Evolutionary conservation across 2,113 vertebrate species (phyloP).

Genomic region (Heterochromis multidens): DNA sequence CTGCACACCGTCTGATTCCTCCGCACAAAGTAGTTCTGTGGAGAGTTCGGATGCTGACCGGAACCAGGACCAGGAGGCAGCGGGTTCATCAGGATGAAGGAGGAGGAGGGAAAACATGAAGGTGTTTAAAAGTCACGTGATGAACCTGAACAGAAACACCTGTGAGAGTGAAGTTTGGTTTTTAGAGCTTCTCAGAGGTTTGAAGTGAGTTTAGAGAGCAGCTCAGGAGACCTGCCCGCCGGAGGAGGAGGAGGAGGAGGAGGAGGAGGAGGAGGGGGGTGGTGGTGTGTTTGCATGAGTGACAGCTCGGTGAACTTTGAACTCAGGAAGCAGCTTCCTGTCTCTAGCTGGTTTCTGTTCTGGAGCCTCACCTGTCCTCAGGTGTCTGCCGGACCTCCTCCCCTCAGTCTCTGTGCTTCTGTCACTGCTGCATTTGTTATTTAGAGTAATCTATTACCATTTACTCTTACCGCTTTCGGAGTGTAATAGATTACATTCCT

Average conservation of each 20-base stretch:
- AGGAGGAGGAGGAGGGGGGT: too few species aligned
- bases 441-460: not conserved
- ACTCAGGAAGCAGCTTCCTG: too few species aligned
- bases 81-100: not conserved
- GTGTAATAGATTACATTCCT: not conserved
- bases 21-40: not conserved
- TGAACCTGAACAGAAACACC: not conserved
- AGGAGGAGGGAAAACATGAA: too few species aligned
- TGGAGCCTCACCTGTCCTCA: not conserved
- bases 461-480: not conserved
- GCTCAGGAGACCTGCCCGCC: too few species aligned
- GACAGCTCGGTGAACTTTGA: too few species aligned
- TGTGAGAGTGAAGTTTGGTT: not conserved
- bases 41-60: not conserved
- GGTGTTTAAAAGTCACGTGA: too few species aligned
- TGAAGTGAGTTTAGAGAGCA: too few species aligned
- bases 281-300: too few species aligned
- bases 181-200: not conserved
- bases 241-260: too few species aligned
- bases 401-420: too few species aligned
- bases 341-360: too few species aligned
- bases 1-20: not conserved
- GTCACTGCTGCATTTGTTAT: not conserved
- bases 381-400: not conserved
- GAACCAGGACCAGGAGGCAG: not conserved